phyloP scores from a whole-genome alignment of 2,888 invertebrate genomes.

The Heteromyza rotundicornis region DNA sequence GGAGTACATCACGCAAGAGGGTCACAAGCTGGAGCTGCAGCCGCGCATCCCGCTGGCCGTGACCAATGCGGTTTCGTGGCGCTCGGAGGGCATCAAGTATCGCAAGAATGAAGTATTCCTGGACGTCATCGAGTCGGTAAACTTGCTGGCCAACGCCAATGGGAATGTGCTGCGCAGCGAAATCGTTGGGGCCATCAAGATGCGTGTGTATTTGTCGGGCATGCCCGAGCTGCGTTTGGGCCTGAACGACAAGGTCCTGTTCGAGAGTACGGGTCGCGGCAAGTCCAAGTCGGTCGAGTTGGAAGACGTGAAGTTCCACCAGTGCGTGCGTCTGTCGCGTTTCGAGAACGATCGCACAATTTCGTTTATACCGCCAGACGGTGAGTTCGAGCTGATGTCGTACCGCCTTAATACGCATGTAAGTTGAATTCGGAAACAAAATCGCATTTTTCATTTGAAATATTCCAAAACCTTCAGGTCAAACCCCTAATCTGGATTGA shows the following conservation, averaged over 20 bases:
- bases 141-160: conserved; percentile 92
- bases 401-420: conserved; percentile 96
- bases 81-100: conserved; percentile 98
- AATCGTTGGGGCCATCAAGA: conserved; percentile 98
- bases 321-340: conserved; percentile 93
- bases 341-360: conserved; percentile 99
- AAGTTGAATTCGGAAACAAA: conserved; percentile 28
- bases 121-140: conserved; percentile 98
- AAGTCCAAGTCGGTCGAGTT: conserved; percentile 98
- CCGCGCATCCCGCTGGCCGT: conserved; percentile 97
- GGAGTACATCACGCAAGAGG: conserved; percentile 98
- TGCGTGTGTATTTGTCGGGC: conserved; percentile 96
- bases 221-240: conserved; percentile 98
- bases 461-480: conserved; percentile 53
- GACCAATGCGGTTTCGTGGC: conserved; percentile 99
- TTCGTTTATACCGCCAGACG: conserved; percentile 98
- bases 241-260: conserved; percentile 96
- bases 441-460: too few relatives aligned
- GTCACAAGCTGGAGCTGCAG: conserved; percentile 95
- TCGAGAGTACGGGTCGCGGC: conserved; percentile 96
- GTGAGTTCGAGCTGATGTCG: conserved; percentile 99
- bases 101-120: conserved; percentile 99
- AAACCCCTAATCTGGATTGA: conserved; percentile 99
- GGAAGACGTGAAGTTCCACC: conserved; percentile 99
- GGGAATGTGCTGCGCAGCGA: conserved; percentile 96